Evolutionary conservation across 2,113 vertebrate species (phyloP).

Genomic region (Pavo muticus): DNA sequence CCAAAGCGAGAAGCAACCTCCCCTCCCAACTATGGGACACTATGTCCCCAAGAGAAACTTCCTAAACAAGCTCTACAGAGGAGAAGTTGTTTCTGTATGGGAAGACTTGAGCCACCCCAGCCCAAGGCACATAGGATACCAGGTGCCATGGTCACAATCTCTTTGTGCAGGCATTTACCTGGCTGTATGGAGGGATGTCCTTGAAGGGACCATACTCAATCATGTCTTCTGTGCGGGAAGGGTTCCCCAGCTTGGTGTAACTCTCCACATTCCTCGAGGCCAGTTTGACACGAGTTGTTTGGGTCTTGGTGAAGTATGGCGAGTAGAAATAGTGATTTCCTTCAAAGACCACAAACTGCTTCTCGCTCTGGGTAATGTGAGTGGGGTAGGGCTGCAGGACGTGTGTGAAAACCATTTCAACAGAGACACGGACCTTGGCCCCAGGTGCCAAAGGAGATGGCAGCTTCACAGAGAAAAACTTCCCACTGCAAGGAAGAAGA

Average conservation of each 20-base stretch:
- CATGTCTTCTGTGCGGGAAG: constrained; percentile 88
- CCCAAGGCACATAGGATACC: background rate
- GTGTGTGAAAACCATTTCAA: constrained; percentile 92
- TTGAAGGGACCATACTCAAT: constrained; percentile 96
- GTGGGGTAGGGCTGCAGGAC: constrained; percentile 93
- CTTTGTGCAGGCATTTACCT: constrained; percentile 76
- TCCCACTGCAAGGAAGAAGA: constrained; percentile 80
- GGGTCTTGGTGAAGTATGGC: constrained; percentile 89
- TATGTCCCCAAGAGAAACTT: background rate
- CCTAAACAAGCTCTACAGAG: background rate
- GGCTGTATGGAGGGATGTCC: constrained; percentile 88
- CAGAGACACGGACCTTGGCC: constrained; percentile 84
- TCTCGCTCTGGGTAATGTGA: constrained; percentile 94
- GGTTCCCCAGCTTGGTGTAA: constrained; percentile 95
- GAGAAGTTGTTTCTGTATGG: background rate
- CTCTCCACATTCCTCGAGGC: constrained; percentile 94
- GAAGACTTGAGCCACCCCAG: background rate
- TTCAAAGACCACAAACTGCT: constrained; percentile 96
- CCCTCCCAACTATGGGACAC: background rate
- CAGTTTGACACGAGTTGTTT: constrained; percentile 90
- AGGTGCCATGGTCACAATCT: background rate
- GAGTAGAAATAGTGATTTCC: constrained; percentile 97
- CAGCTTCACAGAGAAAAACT: constrained; percentile 89
- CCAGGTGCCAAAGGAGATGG: constrained; percentile 85
- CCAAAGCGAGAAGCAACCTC: background rate